Conservation (phyloP, 2,888 invertebrate genomes). For the Lochmaea crataegi region DNA sequence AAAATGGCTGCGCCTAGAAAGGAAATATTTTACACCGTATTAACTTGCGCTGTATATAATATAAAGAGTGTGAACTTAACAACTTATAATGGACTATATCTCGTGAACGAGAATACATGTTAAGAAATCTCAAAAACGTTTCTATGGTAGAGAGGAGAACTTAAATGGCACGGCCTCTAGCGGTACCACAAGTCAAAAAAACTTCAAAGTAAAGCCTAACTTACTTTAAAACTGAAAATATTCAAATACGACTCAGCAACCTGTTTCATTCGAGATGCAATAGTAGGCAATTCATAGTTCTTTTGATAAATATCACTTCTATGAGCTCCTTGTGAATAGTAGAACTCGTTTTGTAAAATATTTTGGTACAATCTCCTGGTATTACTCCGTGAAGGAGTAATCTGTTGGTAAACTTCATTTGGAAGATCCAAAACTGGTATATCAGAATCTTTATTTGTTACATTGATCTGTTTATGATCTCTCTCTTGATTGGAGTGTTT, state of each 20-base stretch:
- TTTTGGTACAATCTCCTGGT: slow-evolving; percentile 15
- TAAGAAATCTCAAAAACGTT: no score
- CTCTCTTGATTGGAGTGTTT: slow-evolving; percentile 4
- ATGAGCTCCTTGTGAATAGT: slow-evolving; percentile 51
- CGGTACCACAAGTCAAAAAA: neutral
- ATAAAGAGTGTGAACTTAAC: no score
- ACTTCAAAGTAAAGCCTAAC: neutral
- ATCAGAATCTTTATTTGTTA: slow-evolving; percentile 23
- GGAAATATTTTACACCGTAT: slow-evolving; percentile 2
- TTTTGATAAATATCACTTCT: slow-evolving; percentile 51
- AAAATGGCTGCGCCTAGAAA: slow-evolving; percentile 12
- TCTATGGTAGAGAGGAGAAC: no score
- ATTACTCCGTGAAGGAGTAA: neutral
- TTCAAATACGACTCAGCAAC: slow-evolving; percentile 69
- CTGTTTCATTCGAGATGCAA: slow-evolving; percentile 75
- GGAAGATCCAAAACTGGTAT: slow-evolving; percentile 19
- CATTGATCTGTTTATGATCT: slow-evolving; percentile 10
- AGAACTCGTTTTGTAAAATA: slow-evolving; percentile 33
- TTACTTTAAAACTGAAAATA: slow-evolving; percentile 65
- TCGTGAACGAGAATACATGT: no score
- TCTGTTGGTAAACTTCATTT: neutral
- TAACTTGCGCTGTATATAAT: no score
- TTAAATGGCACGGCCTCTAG: neutral
- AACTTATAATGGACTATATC: no score
- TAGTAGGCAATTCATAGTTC: slow-evolving; percentile 73